Evolutionary conservation across 2,888 invertebrate species (phyloP).

Genomic region (Papilio elwesi): DNA sequence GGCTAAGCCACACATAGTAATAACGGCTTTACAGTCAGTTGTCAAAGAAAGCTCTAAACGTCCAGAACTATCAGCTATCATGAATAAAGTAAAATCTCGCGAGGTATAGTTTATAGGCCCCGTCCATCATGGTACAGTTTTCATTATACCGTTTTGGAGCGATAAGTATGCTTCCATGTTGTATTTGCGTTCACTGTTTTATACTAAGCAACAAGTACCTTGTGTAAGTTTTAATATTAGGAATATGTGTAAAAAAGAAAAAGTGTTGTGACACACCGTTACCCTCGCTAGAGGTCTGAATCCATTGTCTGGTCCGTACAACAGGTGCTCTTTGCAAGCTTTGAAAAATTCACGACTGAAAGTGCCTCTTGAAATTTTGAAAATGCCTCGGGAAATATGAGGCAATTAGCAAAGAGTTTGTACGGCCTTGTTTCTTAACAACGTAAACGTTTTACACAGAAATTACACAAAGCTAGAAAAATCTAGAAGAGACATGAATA

Average conservation of each 20-base stretch:
- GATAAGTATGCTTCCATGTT: no score
- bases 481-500: background rate
- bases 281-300: background rate
- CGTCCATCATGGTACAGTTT: no score
- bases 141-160: no score
- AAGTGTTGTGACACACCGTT: background rate
- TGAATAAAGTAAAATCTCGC: no score
- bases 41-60: no score
- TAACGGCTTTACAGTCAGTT: no score
- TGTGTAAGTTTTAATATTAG: no score
- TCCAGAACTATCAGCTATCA: no score
- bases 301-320: constrained; percentile 5
- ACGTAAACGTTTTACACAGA: constrained; percentile 20
- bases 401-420: constrained; percentile 28
- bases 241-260: background rate
- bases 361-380: constrained; percentile 29
- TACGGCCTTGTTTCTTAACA: constrained; percentile 20
- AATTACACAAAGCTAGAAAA: background rate
- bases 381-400: constrained; percentile 25
- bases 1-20: no score
- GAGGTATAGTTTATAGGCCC: no score
- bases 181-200: no score
- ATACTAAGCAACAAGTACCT: no score
- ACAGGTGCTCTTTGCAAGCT: constrained; percentile 2
- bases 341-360: constrained; percentile 22